Conservation (phyloP, 2,888 invertebrate genomes). For the Leptopilina syphax region DNA sequence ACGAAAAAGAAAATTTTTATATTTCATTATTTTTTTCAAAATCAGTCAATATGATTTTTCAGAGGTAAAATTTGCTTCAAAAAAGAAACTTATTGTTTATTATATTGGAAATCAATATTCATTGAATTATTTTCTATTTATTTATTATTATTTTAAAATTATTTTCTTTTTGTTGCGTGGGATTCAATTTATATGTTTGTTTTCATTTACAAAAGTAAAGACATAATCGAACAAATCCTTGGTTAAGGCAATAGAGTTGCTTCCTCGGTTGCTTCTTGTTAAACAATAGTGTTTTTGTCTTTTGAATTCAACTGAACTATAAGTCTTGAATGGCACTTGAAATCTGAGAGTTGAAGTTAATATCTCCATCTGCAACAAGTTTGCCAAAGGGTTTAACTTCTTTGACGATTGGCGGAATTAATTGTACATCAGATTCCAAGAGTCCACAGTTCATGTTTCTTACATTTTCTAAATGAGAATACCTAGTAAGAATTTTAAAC, state of each 20-base stretch:
- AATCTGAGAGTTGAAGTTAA: slow-evolving; percentile 1
- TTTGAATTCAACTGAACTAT: background rate
- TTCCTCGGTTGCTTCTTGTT: background rate
- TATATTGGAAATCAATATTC: too few relatives aligned
- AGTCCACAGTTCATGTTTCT: background rate
- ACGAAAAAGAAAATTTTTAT: too few relatives aligned
- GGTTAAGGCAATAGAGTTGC: background rate
- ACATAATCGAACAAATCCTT: background rate
- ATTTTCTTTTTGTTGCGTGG: too few relatives aligned
- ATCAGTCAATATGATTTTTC: too few relatives aligned
- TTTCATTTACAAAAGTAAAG: too few relatives aligned
- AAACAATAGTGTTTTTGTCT: slow-evolving; percentile 3
- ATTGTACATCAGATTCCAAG: slow-evolving; percentile 3
- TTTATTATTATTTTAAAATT: too few relatives aligned
- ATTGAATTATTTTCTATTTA: too few relatives aligned
- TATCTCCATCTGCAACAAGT: slow-evolving; percentile 9
- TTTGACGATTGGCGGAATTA: slow-evolving; percentile 15
- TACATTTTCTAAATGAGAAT: background rate
- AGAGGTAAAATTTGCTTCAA: too few relatives aligned
- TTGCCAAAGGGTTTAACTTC: slow-evolving; percentile 9
- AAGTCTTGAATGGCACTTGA: background rate
- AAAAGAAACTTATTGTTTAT: too few relatives aligned
- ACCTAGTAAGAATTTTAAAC: background rate
- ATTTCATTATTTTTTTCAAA: too few relatives aligned
- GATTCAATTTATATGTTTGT: too few relatives aligned